Evolutionary conservation across 1,140 invertebrate genomes (phyloP), one percentile per base, ranked within the genome.

Genomic region (Anastrepha ludens): DNA sequence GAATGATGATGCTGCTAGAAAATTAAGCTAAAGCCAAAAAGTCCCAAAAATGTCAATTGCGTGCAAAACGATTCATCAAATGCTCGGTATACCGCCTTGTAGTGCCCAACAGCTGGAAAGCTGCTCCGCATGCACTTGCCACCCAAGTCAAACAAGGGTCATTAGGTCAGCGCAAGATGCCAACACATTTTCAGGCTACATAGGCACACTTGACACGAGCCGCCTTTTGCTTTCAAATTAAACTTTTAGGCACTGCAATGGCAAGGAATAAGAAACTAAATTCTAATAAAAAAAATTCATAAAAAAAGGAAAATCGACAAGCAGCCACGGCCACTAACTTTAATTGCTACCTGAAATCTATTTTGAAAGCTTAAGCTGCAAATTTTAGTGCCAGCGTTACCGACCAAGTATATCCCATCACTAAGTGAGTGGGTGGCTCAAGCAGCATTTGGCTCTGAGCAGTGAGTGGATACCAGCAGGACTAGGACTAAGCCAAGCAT

Each of bases 281-380:
- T 1, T 41, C 11, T 29, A 70, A 41, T 29, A 41, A 13, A 44
- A n/a, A 67, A 41, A 41, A 7, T 13, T 67, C 3, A 13, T 8
- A 7, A 1, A 58, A 58, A 58, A 58, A 58, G 11, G 29, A 67
- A 13, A 7, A 29, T 65, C 29, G 4, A 41, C 65, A 9, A 13
- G 29, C 29, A 29, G 29, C 50, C 6, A 55, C 50, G 41, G 39
- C 39, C 67, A 47, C 67, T 47, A 5, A 41, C 41, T 44, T 74
- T 74, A 74, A 74, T 47, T 74, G 67, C 67, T 41, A 74, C 67
- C 67, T 74, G 41, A 74, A 74, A 74, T 17, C 39, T 74, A 44
- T 47, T 74, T 74, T 2, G 67, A 74, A 74, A 41, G 67, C 41
- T 0, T 15, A 74, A 74, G 67, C 20, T 7, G 2, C 17, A 39